Evolutionary conservation across 2,888 invertebrate genomes (phyloP), one percentile per base, ranked within the genome.

Genomic region (Nomada ruficornis): DNA sequence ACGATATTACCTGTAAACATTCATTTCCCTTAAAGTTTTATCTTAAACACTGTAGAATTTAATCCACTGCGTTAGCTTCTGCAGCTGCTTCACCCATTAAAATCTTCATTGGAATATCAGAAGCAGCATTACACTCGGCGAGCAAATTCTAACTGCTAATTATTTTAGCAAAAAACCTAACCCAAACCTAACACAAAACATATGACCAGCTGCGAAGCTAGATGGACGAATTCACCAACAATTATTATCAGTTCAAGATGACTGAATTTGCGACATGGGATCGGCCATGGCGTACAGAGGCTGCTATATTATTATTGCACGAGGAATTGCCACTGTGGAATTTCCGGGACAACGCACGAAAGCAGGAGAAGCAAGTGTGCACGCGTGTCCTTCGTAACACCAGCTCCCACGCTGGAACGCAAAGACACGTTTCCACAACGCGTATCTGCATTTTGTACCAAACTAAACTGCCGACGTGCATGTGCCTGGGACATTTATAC

Each of bases 271-370:
- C 20, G 26, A 59, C 29, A 47, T 52, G 3, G 36, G 64, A 29
- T 64, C 78, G 74, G 44, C 44, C 23, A 20, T 11, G 44, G 59
- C 23, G n/a, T 59, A 70, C 52, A 54, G 60, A 42, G 64, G 71
- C 64, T 62, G 29, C 54, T 50, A 80, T 78, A 78, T n/a, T n/a
- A n/a, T n/a, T n/a, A n/a, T 78, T 67, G 72, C 60, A 29, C 9
- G 55, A 78, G 72, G 67, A 72, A 79, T 75, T 79, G 72, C 72
- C 47, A 55, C n/a, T 11, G 9, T 52, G 69, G 65, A 65, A 55
- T 80, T 71, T 71, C 57, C 36, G n/a, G 13, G 79, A 50, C 54
- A 60, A 78, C 20, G 23, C 59, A 50, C 23, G 29, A 26, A 52
- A 55, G 15, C 47, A 71, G 67, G 63, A 11, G 36, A 44, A 26